Base-by-base conservation (phyloP, 2,888 invertebrate genomes). In the Pilophorus perplexus region DNA sequence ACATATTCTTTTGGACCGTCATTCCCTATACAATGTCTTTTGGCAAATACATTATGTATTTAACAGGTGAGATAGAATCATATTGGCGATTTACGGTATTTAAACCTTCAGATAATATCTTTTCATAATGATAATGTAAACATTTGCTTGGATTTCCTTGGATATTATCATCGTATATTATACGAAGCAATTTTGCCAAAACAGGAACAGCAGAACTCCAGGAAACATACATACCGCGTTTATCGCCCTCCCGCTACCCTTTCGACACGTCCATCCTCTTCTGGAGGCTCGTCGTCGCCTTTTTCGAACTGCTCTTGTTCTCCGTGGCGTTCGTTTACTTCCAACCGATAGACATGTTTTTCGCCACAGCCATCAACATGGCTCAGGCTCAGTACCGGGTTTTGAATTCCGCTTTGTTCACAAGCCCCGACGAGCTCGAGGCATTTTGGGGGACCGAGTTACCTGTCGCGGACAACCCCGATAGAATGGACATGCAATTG, bases 311-410 rank as follows among this genome's bases (percentile, higher is more conserved):
- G 6, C 16, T 20, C n/a, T 20, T 46, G 1, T 62, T 46, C 28
- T 28, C 46, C 3, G 10, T 46, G 2, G 62, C 46, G 4, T 62
- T 62, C 12, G 27, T 62, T 6, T 46, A 25, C 10, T 62, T 62
- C 20, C 62, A 62, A 62, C 48, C 62, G n/a, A 62, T 62, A 6
- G 62, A 62, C 62, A 62, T 62, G 62, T 62, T 62, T 28, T 62
- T 62, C 28, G 22, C 48, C 4, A 46, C 48, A 1, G 28, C 33
- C 18, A 62, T 62, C 14, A 25, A 48, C 25, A 62, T 62, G 62
- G 62, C 62, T 1, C 28, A 46, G 4, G 62, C 62, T 1, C 62
- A 62, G 20, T 46, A 46, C 14, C 2, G 10, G n/a, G 48, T 28
- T 6, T 37, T 62, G 14, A 62, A 62, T 33, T 18, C 62, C 1